Conservation (phyloP, 2,113 vertebrate species). For the Poeciliopsis retropinna region DNA sequence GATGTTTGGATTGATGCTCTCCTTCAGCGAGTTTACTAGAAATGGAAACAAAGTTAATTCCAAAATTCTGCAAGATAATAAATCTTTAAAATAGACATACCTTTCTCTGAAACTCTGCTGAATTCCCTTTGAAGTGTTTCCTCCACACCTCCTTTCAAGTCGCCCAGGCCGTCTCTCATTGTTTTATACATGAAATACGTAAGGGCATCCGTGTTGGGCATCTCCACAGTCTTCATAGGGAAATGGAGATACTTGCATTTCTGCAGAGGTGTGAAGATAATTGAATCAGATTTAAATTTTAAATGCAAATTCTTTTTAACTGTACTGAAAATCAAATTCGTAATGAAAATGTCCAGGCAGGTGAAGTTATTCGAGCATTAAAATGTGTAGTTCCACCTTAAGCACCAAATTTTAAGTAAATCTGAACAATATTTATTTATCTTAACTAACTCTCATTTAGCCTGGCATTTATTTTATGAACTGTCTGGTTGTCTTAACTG, state of each 20-base stretch:
- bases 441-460: no score
- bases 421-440: no score
- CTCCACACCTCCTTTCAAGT: constrained; percentile 63
- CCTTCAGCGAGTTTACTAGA: constrained; percentile 65
- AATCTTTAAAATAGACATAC: constrained; percentile 12
- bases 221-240: constrained; percentile 53
- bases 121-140: constrained; percentile 67
- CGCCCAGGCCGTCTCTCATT: constrained; percentile 61
- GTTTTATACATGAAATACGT: constrained; percentile 74
- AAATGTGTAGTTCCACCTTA: no score
- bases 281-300: no score
- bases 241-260: constrained; percentile 65
- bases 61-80: no score
- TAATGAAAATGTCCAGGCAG: no score
- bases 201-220: constrained; percentile 66
- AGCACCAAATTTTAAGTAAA: no score
- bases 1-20: constrained; percentile 31
- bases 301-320: no score
- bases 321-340: no score
- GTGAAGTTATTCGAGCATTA: no score
- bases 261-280: constrained; percentile 35
- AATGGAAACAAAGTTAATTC: not conserved
- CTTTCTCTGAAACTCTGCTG: constrained; percentile 69
- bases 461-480: no score
- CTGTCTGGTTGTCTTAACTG: no score